A percentile compares a stretch with the other conserved stretches of the same genome.
phyloP scores from a whole-genome alignment of 2,797 vertebrate species.

The Sebastes paucispinis region DNA sequence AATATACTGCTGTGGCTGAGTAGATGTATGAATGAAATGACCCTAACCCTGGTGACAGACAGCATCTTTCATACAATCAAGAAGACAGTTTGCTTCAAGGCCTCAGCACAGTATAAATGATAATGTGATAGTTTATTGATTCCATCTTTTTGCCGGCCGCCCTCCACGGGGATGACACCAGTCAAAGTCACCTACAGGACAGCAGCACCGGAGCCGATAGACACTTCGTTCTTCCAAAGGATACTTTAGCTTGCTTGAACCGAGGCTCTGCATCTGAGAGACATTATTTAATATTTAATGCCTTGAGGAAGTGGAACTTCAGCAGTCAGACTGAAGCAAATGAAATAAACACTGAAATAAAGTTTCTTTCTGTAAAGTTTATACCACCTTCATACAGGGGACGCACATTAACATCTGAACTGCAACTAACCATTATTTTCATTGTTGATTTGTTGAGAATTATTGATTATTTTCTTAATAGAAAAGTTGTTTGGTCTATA shows the following conservation, averaged over 20 bases:
- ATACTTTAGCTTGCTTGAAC: constrained; percentile 14
- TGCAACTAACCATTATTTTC: too few relatives aligned
- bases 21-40: constrained; percentile 12
- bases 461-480: too few relatives aligned
- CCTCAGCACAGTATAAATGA: constrained; percentile 25
- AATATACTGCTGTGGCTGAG: neutral
- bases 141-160: constrained; percentile 7
- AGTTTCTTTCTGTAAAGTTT: neutral
- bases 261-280: neutral
- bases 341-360: neutral
- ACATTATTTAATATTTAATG: neutral
- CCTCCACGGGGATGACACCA: neutral
- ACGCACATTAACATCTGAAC: neutral
- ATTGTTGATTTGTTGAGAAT: rapidly evolving
- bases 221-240: constrained; percentile 7
- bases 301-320: neutral
- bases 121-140: constrained; percentile 61
- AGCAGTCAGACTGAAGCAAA: neutral
- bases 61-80: constrained; percentile 20
- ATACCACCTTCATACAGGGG: neutral
- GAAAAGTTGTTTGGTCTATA: too few relatives aligned
- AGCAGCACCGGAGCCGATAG: constrained; percentile 16
- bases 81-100: constrained; percentile 34
- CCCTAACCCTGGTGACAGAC: neutral
- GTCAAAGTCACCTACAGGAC: constrained; percentile 47